These are phyloP conservation scores for Triplophysa yarkandensis DNA, from an alignment of 2,797 vertebrate genomes.

Conservation along the genomic window DNA sequence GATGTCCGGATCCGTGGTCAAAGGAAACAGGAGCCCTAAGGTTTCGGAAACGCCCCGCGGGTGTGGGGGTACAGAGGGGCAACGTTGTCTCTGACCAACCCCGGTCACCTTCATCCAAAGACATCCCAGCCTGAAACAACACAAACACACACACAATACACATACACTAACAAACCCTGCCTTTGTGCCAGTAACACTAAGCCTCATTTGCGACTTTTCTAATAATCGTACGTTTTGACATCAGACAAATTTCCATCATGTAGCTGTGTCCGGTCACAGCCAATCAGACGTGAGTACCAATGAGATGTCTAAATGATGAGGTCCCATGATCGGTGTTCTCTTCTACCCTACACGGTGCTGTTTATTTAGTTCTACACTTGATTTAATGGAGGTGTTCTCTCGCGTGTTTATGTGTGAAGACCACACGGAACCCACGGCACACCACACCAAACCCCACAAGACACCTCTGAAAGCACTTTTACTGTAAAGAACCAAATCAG, in stretches of 20 bases:
- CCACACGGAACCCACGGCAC: slow-evolving; percentile 6
- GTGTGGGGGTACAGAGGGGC: slow-evolving; percentile 65
- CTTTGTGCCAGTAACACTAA: no score
- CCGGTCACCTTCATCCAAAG: slow-evolving; percentile 33
- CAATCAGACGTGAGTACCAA: neutral
- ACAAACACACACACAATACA: neutral
- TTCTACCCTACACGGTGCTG: neutral
- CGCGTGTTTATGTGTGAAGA: slow-evolving; percentile 45
- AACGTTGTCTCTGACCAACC: slow-evolving; percentile 63
- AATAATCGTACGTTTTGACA: no score
- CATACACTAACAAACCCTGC: no score
- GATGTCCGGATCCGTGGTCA: neutral
- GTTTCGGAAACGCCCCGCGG: slow-evolving; percentile 58
- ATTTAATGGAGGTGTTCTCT: slow-evolving; percentile 51
- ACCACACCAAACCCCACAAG: neutral
- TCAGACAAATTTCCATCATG: no score
- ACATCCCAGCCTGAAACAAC: slow-evolving; percentile 22
- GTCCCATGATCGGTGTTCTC: neutral
- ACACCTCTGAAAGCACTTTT: slow-evolving; percentile 30
- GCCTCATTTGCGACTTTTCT: no score
- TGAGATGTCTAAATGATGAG: neutral
- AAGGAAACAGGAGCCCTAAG: slow-evolving; percentile 66
- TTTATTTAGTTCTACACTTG: slow-evolving; percentile 37
- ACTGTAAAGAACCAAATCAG: neutral
- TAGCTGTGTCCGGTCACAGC: no score